Base-by-base conservation (phyloP, 2,797 vertebrate species). In the Remorina albescens region DNA sequence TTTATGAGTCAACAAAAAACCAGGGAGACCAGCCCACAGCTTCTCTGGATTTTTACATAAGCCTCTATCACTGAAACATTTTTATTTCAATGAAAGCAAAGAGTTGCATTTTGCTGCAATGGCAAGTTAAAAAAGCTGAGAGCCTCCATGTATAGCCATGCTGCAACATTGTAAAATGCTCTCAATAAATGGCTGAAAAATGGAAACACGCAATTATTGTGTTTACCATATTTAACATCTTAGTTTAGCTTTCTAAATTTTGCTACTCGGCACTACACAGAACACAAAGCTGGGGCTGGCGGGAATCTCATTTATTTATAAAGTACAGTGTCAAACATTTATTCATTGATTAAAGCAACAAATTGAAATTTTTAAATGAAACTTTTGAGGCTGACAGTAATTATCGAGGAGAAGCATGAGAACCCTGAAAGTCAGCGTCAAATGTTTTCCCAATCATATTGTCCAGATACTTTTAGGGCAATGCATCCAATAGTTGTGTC, bases 1-100 rank as follows among this genome's bases (percentile, higher is more conserved):
- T 91, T 89, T 86, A 63, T 54, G 70, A 26, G 61, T 69, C 36
- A 16, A 26, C 41, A 65, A 64, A 67, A 74, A 72, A 44, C 54
- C 71, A 47, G 60, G n/a, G 37, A 78, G 60, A 78, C 62, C 30
- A 67, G 18, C 74, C 68, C 25, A 55, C 61, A 42, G 46, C 37
- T 66, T 66, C 66, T 73, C 66, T 18, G 59, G 30, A 12, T 55
- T 67, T 72, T 55, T 19, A 63, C 57, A 12, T 41, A 53, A 76
- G 59, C 57, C 41, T 60, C 53, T 25, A 32, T 53, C 30, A 21
- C 30, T 3, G 3, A 71, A 59, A 74, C n/a, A 19, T 23, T 59
- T 68, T 60, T 6, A 46, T 41, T 59, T 71, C 61, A 50, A 23
- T 70, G 11, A 66, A 60, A 66, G 56, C 36, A 37, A 28, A 7